Evolutionary conservation across 1,140 invertebrate species (phyloP).

Genomic region (Monochamus saltuarius): DNA sequence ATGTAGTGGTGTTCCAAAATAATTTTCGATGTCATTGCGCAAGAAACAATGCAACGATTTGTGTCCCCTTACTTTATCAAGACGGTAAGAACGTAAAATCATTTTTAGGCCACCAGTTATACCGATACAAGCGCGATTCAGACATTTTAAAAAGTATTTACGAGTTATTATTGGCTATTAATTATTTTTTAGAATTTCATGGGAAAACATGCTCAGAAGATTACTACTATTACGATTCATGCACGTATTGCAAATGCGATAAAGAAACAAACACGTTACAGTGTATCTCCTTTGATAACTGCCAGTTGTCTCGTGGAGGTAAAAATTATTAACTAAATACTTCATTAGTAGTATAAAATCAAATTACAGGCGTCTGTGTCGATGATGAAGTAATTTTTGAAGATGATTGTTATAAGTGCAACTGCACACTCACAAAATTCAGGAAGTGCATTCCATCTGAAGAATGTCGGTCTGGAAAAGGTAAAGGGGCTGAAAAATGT

Average conservation of each 20-base stretch:
- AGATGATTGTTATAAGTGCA: conserved; percentile 2
- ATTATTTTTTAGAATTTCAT: conserved; percentile 1
- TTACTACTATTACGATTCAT: conserved; percentile 2
- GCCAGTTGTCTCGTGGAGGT: not conserved
- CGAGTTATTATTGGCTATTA: not conserved
- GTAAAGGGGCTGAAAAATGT: not conserved
- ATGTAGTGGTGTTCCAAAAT: not conserved
- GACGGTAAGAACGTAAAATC: not conserved
- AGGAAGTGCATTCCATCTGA: not conserved
- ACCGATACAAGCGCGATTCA: not conserved
- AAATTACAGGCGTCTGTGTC: not conserved
- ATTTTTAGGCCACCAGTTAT: not conserved
- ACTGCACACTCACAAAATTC: not conserved
- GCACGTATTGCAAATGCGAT: conserved; percentile 1
- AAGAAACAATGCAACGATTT: not conserved
- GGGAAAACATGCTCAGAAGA: not conserved
- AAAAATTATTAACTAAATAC: not conserved
- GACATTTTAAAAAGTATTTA: not conserved
- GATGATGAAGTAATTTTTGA: not conserved
- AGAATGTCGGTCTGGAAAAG: not conserved
- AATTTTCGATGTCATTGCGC: conserved; percentile 1
- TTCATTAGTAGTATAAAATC: not conserved
- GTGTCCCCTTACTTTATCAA: not conserved
- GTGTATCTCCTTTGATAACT: too few species aligned
- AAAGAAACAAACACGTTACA: not conserved